A percentile compares a stretch with the other conserved stretches of the same genome.
phyloP scores from a whole-genome alignment of 2,797 vertebrate species.

The Lindbergichthys nudifrons region DNA sequence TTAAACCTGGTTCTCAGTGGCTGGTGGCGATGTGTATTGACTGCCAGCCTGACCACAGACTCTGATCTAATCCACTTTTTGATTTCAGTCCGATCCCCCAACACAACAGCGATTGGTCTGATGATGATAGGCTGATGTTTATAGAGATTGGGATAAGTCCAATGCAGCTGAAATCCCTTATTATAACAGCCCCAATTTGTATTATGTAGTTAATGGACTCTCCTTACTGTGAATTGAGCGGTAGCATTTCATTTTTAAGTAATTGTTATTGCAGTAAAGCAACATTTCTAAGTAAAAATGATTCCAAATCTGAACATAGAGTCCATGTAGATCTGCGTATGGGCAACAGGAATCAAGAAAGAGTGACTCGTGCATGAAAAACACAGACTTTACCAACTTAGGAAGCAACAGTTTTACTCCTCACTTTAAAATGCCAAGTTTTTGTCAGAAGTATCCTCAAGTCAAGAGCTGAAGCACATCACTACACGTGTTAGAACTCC shows the following conservation, averaged over 20 bases:
- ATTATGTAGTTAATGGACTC: too few relatives aligned
- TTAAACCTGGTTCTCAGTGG: constrained; percentile 27
- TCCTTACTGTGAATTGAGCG: not conserved
- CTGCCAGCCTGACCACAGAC: constrained; percentile 48
- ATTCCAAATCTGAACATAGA: not conserved
- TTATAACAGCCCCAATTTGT: too few relatives aligned
- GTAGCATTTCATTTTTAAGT: not conserved
- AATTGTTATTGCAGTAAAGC: not conserved
- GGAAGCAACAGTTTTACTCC: constrained; percentile 16
- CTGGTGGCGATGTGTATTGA: constrained; percentile 34
- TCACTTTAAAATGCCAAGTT: constrained; percentile 6
- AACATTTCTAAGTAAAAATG: not conserved
- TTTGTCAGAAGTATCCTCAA: constrained; percentile 2
- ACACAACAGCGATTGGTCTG: too few relatives aligned
- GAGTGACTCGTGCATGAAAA: not conserved
- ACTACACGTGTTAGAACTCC: not conserved
- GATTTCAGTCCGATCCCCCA: constrained; percentile 21
- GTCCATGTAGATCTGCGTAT: not conserved
- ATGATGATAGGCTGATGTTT: too few relatives aligned
- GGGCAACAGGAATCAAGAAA: not conserved
- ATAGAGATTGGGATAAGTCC: too few relatives aligned
- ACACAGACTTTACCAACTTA: not conserved
- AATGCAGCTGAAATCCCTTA: too few relatives aligned
- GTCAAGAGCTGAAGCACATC: constrained; percentile 10
- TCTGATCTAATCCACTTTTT: constrained; percentile 54